Evolutionary conservation across 35 echinoderm and acorn worm species (phyloP), one percentile per base, ranked within the genome.

Genomic region (Patiria miniata): DNA sequence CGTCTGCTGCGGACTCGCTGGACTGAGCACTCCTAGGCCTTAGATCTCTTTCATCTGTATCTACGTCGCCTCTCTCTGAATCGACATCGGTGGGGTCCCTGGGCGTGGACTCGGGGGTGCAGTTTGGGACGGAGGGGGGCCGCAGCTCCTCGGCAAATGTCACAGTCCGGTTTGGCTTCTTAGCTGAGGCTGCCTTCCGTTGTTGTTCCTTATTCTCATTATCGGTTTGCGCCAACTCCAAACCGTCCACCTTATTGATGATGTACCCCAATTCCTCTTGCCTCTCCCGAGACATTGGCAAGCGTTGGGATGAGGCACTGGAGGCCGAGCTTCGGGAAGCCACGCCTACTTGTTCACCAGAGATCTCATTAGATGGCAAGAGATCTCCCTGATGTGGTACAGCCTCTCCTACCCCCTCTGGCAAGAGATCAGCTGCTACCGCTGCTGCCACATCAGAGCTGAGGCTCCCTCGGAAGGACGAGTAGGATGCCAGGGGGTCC

Each of bases 241-340:
- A 77, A 21, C 94, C 94, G 85, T 92, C 94, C 21, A 84, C 85
- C 51, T 78, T 52, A 28, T 96, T 96, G 51, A 96, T 96, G 39
- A 92, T 81, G 28, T 92, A 88, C 15, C 88, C 90, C 36, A 83
- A 30, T 38, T n/a, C n/a, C n/a, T 23, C 22, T 4, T 33, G 40
- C 2, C 39, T 34, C 23, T 82, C 80, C n/a, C 15, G 80, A 51
- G 42, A 8, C n/a, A n/a, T n/a, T 40, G 79, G 50, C 39, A 51
- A 21, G 21, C 10, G 40, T 44, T 44, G 18, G 8, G 39, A 34
- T 8, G 40, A 52, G 42, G 39, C 28, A 51, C 39, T 82, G 42
- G 40, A 52, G 29, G 40, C 80, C 7, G 26, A 16, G 30, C 40
- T 34, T 82, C 2, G 21, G 30, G 40, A 26, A 18, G 39, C 40